phyloP scores from a whole-genome alignment of 2,113 vertebrate genomes.

The Strigops habroptila region DNA sequence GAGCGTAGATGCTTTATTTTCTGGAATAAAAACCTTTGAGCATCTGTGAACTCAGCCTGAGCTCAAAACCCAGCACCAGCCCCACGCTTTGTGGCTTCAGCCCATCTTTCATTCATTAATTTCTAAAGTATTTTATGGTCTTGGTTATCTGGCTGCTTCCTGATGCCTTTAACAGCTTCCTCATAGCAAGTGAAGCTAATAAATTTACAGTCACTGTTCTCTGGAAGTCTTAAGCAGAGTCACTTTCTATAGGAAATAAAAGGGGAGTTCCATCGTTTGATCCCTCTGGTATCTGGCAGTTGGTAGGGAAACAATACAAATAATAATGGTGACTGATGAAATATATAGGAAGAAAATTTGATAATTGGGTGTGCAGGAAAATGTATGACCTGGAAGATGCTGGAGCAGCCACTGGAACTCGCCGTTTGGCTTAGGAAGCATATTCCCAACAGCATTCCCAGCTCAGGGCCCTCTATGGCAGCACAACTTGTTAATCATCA shows the following conservation, averaged over 20 bases:
- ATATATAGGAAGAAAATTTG: not conserved
- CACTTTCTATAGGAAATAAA: not conserved
- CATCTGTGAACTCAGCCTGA: slow-evolving; percentile 46
- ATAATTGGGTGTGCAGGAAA: not conserved
- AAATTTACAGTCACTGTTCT: slow-evolving; percentile 9
- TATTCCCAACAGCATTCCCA: slow-evolving; percentile 50
- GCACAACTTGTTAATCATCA: slow-evolving; percentile 71
- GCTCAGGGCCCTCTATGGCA: slow-evolving; percentile 9
- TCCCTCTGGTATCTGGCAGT: not conserved
- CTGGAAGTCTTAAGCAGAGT: not conserved
- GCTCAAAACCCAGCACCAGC: slow-evolving; percentile 56
- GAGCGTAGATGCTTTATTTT: not conserved
- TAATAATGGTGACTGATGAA: not conserved
- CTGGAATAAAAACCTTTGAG: not conserved
- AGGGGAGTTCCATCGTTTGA: not conserved
- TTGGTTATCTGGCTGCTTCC: slow-evolving; percentile 65
- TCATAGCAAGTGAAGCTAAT: slow-evolving; percentile 55
- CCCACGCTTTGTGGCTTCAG: slow-evolving; percentile 42
- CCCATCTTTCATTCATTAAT: slow-evolving; percentile 67
- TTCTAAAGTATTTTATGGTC: slow-evolving; percentile 59
- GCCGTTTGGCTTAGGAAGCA: not conserved
- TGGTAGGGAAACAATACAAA: slow-evolving; percentile 8
- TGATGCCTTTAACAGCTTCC: slow-evolving; percentile 69
- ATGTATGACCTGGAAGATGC: not conserved
- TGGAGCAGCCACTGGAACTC: not conserved